Conservation (phyloP, 2,888 invertebrate species). For the Hoplodrina ambigua region DNA sequence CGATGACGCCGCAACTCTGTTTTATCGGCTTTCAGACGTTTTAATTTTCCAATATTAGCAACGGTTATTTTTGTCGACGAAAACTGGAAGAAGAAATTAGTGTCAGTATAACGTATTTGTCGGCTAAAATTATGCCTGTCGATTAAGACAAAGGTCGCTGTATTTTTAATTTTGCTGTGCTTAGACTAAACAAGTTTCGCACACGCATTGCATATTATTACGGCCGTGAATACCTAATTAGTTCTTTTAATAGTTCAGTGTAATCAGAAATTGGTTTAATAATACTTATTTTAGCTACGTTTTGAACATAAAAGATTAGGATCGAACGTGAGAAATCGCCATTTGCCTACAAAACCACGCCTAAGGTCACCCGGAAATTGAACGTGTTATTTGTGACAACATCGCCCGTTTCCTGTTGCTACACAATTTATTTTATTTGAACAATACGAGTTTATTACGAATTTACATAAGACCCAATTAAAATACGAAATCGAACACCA, state of each 20-base stretch:
- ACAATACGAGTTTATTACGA: conserved; percentile 20
- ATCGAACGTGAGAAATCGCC: conserved; percentile 57
- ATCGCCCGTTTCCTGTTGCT: conserved; percentile 38
- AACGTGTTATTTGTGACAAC: conserved; percentile 58
- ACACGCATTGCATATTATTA: neutral
- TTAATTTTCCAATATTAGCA: conserved; percentile 46
- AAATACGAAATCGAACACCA: conserved; percentile 35
- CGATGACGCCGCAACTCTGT: conserved; percentile 61
- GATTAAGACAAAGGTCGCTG: neutral
- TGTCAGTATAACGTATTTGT: conserved; percentile 7
- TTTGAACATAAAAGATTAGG: conserved; percentile 38
- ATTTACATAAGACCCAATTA: conserved; percentile 46
- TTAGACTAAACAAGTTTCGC: neutral
- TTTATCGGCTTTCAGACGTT: conserved; percentile 61
- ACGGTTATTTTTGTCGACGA: conserved; percentile 35
- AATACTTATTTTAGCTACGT: neutral
- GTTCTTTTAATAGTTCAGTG: neutral
- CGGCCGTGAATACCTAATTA: neutral
- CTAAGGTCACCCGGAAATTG: conserved; percentile 58
- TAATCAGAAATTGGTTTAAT: conserved; percentile 2
- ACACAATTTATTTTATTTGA: conserved; percentile 36
- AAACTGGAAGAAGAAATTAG: conserved; percentile 27
- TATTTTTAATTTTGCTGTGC: neutral
- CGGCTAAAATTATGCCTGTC: conserved; percentile 4
- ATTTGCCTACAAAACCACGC: conserved; percentile 51